Evolutionary conservation across 2,888 invertebrate species (phyloP).

Genomic region (Lamellibrachia columna): DNA sequence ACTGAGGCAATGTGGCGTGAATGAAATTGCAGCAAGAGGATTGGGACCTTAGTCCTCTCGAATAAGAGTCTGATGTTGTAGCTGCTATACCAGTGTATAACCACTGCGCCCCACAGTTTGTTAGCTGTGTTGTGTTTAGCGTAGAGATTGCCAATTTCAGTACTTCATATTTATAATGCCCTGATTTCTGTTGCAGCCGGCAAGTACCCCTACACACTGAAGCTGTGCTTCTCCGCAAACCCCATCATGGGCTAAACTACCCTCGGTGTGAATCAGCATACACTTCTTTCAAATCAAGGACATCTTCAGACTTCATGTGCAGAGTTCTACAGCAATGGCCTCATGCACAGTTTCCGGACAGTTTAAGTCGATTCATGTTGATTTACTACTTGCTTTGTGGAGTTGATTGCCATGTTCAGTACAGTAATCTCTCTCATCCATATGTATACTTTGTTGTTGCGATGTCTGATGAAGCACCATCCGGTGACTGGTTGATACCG

Average conservation of each 20-base stretch:
- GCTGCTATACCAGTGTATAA: too few species aligned
- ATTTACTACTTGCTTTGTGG: not conserved
- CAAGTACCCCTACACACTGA: constrained; percentile 98
- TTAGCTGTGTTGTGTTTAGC: not conserved
- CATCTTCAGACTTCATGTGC: not conserved
- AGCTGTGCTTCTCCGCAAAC: constrained; percentile 94
- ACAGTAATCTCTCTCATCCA: too few species aligned
- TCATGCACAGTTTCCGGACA: not conserved
- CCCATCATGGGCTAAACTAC: constrained; percentile 42
- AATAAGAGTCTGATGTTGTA: too few species aligned
- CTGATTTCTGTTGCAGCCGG: constrained; percentile 76
- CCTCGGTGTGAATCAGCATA: not conserved
- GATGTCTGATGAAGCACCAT: not conserved
- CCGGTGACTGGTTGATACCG: too few species aligned
- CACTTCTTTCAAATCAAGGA: not conserved
- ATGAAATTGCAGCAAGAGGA: too few species aligned
- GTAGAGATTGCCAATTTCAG: not conserved
- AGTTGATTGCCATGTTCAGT: not conserved
- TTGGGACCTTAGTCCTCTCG: too few species aligned
- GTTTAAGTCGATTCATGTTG: not conserved
- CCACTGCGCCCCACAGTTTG: too few species aligned
- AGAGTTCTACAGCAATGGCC: not conserved
- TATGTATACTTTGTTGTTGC: too few species aligned
- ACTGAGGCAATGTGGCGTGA: too few species aligned
- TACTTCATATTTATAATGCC: not conserved